These are phyloP conservation scores for Dicaeum eximium DNA, from an alignment of 2,113 vertebrate genomes.

Conservation along the genomic window DNA sequence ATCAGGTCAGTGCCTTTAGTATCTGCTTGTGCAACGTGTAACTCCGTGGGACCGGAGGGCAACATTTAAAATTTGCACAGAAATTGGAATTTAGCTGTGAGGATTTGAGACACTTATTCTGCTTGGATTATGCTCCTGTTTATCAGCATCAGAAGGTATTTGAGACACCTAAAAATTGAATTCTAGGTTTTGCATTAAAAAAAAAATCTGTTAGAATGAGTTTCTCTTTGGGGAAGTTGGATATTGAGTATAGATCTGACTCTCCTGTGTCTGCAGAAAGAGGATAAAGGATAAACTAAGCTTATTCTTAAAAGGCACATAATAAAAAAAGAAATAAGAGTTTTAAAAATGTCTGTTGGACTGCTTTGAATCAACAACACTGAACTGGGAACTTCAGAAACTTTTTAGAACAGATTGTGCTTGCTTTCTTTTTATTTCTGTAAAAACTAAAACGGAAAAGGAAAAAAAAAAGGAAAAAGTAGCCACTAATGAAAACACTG, in stretches of 20 bases:
- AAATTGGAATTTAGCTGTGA: constrained; percentile 59
- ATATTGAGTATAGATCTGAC: constrained; percentile 37
- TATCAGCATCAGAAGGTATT: constrained; percentile 25
- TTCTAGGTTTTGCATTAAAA: constrained; percentile 47
- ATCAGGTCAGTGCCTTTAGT: background rate
- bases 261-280: constrained; percentile 8
- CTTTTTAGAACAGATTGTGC: background rate
- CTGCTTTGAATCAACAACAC: background rate
- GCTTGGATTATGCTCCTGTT: constrained; percentile 55
- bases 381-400: background rate
- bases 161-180: constrained; percentile 53
- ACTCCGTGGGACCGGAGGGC: background rate
- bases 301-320: constrained; percentile 16
- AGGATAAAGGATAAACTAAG: constrained; percentile 48
- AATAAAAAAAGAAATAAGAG: constrained; percentile 26
- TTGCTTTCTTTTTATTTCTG: background rate
- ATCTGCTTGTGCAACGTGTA: background rate
- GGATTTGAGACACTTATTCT: constrained; percentile 47
- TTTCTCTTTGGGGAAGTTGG: constrained; percentile 36
- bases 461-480: background rate
- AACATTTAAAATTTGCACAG: constrained; percentile 51
- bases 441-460: background rate
- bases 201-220: constrained; percentile 19
- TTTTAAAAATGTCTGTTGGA: background rate
- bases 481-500: background rate